phyloP scores from a whole-genome alignment of 2,113 vertebrate genomes.

The Canis aureus region DNA sequence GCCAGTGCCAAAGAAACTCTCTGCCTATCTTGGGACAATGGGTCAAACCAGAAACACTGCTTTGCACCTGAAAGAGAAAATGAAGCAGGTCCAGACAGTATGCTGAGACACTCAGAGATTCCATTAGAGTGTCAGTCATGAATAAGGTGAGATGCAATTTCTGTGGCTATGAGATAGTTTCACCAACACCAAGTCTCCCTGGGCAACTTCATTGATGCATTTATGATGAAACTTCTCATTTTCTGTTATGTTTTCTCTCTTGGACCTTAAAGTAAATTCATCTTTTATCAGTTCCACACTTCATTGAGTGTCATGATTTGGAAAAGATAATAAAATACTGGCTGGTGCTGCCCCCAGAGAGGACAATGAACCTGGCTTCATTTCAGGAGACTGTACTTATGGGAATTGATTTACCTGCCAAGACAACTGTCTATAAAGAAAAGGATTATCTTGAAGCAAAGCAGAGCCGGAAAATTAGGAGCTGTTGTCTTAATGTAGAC shows the following conservation, averaged over 20 bases:
- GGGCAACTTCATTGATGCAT: slow-evolving; percentile 33
- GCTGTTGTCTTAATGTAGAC: not conserved
- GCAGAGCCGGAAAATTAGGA: slow-evolving; percentile 40
- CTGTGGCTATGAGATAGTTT: slow-evolving; percentile 38
- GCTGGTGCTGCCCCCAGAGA: slow-evolving; percentile 25
- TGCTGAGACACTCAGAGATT: slow-evolving; percentile 11
- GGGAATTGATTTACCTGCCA: slow-evolving; percentile 59
- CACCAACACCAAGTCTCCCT: slow-evolving; percentile 53
- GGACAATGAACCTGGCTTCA: slow-evolving; percentile 46
- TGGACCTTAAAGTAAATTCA: slow-evolving; percentile 77
- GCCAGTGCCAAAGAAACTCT: slow-evolving; percentile 69
- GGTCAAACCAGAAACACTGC: slow-evolving; percentile 71
- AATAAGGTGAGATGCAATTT: slow-evolving; percentile 46
- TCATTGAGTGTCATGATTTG: slow-evolving; percentile 59
- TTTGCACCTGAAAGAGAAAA: slow-evolving; percentile 72
- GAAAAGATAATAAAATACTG: slow-evolving; percentile 70
- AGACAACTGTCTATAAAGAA: slow-evolving; percentile 13
- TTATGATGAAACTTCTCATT: slow-evolving; percentile 76
- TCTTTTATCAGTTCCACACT: slow-evolving; percentile 75
- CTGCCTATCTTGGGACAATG: slow-evolving; percentile 58
- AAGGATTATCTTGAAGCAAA: slow-evolving; percentile 40
- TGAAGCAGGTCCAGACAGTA: slow-evolving; percentile 34
- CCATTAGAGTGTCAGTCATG: slow-evolving; percentile 55
- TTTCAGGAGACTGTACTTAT: slow-evolving; percentile 57
- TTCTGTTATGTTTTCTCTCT: slow-evolving; percentile 71